Evolutionary conservation across 2,888 invertebrate species (phyloP).

Genomic region (Alloscopus bannaensis): DNA sequence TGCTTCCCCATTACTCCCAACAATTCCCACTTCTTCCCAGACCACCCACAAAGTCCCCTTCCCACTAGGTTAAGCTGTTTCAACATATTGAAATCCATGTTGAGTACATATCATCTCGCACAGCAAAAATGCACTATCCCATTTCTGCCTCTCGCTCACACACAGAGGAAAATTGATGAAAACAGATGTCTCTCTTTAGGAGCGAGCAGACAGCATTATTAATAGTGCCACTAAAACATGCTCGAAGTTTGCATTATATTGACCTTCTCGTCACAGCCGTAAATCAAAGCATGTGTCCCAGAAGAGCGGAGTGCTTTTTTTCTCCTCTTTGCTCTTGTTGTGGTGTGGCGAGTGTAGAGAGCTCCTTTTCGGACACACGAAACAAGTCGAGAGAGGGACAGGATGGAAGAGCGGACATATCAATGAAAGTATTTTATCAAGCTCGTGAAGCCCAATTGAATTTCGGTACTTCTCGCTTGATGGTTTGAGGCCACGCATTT

Average conservation of each 20-base stretch:
- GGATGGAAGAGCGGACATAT: neutral
- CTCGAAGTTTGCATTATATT: neutral
- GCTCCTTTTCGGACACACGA: neutral
- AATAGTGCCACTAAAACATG: neutral
- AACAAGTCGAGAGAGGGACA: neutral
- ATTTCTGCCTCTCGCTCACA: too few relatives aligned
- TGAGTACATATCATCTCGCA: too few relatives aligned
- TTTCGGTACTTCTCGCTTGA: neutral
- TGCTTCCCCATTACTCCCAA: too few relatives aligned
- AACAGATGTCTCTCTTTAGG: neutral
- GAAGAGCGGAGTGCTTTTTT: neutral
- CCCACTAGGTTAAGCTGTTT: too few relatives aligned
- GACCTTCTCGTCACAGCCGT: neutral
- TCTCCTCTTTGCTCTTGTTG: neutral
- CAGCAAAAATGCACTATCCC: too few relatives aligned
- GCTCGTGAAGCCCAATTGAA: neutral
- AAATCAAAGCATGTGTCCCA: neutral
- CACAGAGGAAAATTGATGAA: neutral
- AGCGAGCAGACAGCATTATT: neutral
- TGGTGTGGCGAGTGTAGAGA: neutral
- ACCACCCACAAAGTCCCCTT: too few relatives aligned
- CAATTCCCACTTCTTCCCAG: too few relatives aligned
- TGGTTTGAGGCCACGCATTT: conserved; percentile 7
- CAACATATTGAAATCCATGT: too few relatives aligned
- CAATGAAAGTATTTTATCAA: conserved; percentile 38